Percentiles rank a stretch among this genome's conserved stretches.
Conservation (phyloP, 2,797 vertebrate genomes). For the Staurois parvus region DNA sequence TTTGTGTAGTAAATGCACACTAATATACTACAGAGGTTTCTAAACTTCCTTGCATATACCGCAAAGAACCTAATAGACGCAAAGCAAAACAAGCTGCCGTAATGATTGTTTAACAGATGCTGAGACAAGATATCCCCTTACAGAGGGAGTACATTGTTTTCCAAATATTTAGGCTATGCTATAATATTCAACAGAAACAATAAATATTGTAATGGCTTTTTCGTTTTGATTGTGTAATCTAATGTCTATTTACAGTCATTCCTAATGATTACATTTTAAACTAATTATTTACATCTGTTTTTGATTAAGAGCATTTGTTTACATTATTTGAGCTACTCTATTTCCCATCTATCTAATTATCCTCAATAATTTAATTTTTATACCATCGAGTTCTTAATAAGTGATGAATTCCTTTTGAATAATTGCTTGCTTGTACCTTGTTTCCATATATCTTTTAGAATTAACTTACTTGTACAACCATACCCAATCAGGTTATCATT, state of each 20-base stretch:
- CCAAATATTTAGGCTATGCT: no score
- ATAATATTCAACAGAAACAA: no score
- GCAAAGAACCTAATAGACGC: no score
- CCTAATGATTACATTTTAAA: slow-evolving; percentile 24
- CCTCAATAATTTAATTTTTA: slow-evolving; percentile 34
- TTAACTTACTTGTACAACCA: not conserved
- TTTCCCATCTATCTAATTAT: slow-evolving; percentile 13
- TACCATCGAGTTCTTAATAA: not conserved
- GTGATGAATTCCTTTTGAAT: not conserved
- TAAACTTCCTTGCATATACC: no score
- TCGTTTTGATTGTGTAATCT: not conserved
- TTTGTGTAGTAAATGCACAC: no score
- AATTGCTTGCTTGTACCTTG: not conserved
- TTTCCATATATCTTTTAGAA: not conserved
- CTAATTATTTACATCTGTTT: slow-evolving; percentile 30
- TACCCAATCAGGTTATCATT: no score
- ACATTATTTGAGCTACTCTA: not conserved
- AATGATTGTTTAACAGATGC: no score
- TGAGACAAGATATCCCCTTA: no score
- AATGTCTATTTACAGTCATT: not conserved
- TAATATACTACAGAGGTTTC: no score
- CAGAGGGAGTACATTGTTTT: no score
- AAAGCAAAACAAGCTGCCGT: no score
- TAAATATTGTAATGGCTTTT: no score
- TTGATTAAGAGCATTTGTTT: slow-evolving; percentile 18